A percentile compares a stretch with the other conserved stretches of the same genome.
Evolutionary conservation across 2,113 vertebrate species (phyloP).

Genomic region (Cololabis saira): DNA sequence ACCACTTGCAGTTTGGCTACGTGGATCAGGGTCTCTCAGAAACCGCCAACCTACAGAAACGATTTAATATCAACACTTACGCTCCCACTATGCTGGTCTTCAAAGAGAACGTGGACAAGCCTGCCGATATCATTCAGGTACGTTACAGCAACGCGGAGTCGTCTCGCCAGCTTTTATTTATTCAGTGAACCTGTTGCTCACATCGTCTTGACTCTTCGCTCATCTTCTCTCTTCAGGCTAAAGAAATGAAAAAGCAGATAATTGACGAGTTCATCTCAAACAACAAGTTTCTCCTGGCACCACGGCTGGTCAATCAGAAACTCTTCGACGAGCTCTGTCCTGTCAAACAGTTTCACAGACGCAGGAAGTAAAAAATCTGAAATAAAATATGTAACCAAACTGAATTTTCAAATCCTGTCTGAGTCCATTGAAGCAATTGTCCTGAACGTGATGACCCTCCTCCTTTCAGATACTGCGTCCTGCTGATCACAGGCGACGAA

Average conservation of each 20-base stretch:
- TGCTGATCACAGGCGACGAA: constrained; percentile 87
- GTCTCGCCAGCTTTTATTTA: background rate
- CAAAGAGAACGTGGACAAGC: constrained; percentile 88
- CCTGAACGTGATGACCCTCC: background rate
- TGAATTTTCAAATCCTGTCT: background rate
- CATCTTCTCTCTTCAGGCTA: constrained; percentile 79
- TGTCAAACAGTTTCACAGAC: constrained; percentile 92
- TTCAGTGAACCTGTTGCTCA: background rate
- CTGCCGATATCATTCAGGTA: constrained; percentile 92
- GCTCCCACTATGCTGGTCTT: constrained; percentile 91
- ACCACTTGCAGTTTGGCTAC: constrained; percentile 93
- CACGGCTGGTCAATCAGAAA: constrained; percentile 92
- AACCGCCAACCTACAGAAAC: constrained; percentile 84
- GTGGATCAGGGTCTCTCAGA: constrained; percentile 89
- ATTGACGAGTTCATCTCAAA: constrained; percentile 94
- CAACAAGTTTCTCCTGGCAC: constrained; percentile 91
- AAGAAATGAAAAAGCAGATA: constrained; percentile 92
- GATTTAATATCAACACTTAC: constrained; percentile 91
- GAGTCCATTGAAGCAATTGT: background rate
- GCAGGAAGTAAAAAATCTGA: constrained; percentile 87
- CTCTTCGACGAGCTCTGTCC: constrained; percentile 96
- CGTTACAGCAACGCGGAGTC: background rate
- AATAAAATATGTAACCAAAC: background rate
- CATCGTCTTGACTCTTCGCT: background rate
- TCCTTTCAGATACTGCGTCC: constrained; percentile 87